Conservation (phyloP, 1,140 invertebrate species). For the Temnothorax curvispinosus region DNA sequence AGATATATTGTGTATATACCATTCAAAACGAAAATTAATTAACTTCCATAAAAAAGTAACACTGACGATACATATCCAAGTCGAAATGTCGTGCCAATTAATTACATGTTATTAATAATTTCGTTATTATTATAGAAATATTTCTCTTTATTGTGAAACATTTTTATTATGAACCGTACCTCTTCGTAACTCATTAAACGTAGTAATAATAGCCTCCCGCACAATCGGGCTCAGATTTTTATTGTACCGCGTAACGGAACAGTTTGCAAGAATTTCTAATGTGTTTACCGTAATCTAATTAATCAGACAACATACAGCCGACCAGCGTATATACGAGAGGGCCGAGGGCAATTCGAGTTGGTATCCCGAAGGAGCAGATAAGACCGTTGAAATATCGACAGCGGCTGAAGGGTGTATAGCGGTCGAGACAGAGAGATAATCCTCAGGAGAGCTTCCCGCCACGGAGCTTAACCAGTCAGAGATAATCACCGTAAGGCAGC, state of each 20-base stretch:
- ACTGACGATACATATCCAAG: too few relatives aligned
- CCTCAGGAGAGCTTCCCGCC: conserved; percentile 77
- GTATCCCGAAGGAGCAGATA: conserved; percentile 80
- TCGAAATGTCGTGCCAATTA: background rate
- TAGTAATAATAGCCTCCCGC: background rate
- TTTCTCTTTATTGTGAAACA: background rate
- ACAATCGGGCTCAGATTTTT: background rate
- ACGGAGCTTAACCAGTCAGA: conserved; percentile 81
- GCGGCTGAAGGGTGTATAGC: conserved; percentile 80
- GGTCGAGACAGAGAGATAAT: conserved; percentile 79
- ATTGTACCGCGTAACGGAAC: background rate
- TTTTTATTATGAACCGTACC: too few relatives aligned
- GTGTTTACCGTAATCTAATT: conserved; percentile 68
- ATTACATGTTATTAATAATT: background rate
- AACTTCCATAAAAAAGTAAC: background rate
- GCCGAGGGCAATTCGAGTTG: conserved; percentile 70
- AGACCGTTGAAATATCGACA: conserved; percentile 83
- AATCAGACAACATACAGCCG: conserved; percentile 62
- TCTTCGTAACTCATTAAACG: background rate
- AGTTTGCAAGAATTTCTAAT: conserved; percentile 11
- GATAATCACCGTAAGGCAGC: conserved; percentile 82
- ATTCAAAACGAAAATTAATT: background rate
- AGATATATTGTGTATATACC: background rate
- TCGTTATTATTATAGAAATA: background rate
- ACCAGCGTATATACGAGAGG: conserved; percentile 44